Base-by-base conservation (phyloP, 92 coral and sea anemone species). In the Metridium senile region DNA sequence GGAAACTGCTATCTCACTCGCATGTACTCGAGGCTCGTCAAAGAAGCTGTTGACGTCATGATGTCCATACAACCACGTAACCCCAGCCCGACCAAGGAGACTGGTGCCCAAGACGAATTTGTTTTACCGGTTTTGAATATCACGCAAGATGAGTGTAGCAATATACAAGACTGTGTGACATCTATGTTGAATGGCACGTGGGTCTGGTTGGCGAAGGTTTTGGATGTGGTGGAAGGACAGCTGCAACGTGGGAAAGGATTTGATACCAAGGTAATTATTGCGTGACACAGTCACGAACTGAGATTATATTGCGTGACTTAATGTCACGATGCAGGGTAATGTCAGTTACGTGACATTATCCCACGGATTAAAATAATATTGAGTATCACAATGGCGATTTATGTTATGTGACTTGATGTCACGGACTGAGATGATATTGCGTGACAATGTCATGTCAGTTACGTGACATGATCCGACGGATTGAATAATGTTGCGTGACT, bases 191-290 rank as follows among this genome's bases (percentile, higher is more conserved):
- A 93, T 65, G 80, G 65, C 53, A 83, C 97, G 6, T 93, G 97
- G 97, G 72, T 72, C 35, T 93, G 97, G 97, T 69, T 93, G 33
- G 90, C 90, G 0, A 88, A 81, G 2, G 79, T 93, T 21, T 53
- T 93, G 73, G 97, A 93, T 56, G 89, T 87, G 18, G 97, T 93
- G 16, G 97, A 93, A 69, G 97, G 97, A 16, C 97, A 89, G 66
- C 28, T 93, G 51, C 83, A 83, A 21, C 80, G 82, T 66, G 97
- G 97, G 25, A 81, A 79, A 62, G 71, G 88, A 21, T 93, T 90
- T 81, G 97, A 93, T 39, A 93, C 97, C 33, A 93, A 90, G 94
- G 97, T 93, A 79, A 9, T n/a, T 68, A 27, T 26, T 23, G 71
- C 16, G 49, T 64, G 73, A 45, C 57, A 34, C 1, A 22, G 66